phyloP scores from a whole-genome alignment of 1,140 invertebrate genomes.

The Drosophila ananassae region DNA sequence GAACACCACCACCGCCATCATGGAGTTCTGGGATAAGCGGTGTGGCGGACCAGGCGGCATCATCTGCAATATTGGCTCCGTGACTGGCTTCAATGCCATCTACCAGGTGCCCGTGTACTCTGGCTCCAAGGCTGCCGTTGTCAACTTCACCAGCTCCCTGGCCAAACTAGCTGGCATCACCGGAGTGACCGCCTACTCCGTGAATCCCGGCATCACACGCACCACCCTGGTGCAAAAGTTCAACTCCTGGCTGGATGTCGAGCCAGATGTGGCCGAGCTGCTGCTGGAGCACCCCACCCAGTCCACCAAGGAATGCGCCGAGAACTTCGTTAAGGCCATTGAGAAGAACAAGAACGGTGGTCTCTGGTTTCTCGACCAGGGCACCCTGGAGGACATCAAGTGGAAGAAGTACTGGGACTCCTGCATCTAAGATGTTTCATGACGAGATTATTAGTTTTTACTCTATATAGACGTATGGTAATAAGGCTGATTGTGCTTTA shows the following conservation, averaged over 20 bases:
- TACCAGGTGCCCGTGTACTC: constrained; percentile 84
- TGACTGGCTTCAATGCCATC: constrained; percentile 85
- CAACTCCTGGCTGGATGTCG: no score
- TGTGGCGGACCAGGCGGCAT: constrained; percentile 87
- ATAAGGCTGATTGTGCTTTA: no score
- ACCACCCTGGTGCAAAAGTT: no score
- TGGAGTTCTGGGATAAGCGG: constrained; percentile 86
- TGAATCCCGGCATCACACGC: no score
- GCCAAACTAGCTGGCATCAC: constrained; percentile 15
- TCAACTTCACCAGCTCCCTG: constrained; percentile 84
- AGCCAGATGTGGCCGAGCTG: constrained; percentile 35
- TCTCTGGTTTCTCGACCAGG: constrained; percentile 70
- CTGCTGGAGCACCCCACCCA: constrained; percentile 61
- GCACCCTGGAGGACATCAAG: constrained; percentile 55
- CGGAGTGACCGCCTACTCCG: no score
- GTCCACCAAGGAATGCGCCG: constrained; percentile 42
- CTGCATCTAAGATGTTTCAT: constrained; percentile 17
- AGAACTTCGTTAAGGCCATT: constrained; percentile 76
- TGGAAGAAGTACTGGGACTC: constrained; percentile 75
- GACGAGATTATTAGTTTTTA: background rate
- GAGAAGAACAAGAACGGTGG: constrained; percentile 72
- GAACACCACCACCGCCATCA: constrained; percentile 70
- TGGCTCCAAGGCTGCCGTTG: constrained; percentile 84
- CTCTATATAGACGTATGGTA: background rate
- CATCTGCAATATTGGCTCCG: constrained; percentile 88